Conservation (phyloP, 2,888 invertebrate species). For the Dasypogon diadema region DNA sequence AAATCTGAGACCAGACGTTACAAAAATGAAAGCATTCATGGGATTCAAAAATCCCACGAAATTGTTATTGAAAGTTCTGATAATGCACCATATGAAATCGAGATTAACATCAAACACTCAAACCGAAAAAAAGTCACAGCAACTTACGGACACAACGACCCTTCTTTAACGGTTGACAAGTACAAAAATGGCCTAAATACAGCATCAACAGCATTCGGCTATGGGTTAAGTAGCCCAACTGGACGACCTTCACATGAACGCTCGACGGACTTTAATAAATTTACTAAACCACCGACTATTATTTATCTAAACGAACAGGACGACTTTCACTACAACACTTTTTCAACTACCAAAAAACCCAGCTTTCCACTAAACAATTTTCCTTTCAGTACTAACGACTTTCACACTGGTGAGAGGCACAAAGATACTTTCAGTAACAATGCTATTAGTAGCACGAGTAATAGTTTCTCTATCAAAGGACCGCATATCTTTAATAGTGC, state of each 20-base stretch:
- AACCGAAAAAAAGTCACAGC: constrained; percentile 59
- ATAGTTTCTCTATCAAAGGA: background rate
- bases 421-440: background rate
- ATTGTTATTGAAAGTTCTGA: constrained; percentile 63
- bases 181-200: constrained; percentile 58
- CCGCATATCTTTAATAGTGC: background rate
- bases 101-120: constrained; percentile 67
- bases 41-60: constrained; percentile 61
- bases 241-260: constrained; percentile 28
- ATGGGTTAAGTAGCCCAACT: constrained; percentile 30
- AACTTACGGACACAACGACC: constrained; percentile 24
- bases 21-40: background rate
- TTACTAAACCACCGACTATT: constrained; percentile 66
- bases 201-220: constrained; percentile 56
- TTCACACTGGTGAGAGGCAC: background rate
- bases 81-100: constrained; percentile 65
- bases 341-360: constrained; percentile 55
- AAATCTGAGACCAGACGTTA: background rate
- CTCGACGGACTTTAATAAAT: constrained; percentile 47
- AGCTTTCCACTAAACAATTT: background rate
- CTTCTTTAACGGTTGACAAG: constrained; percentile 45
- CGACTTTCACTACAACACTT: background rate
- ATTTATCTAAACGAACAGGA: constrained; percentile 65
- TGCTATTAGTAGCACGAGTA: background rate
- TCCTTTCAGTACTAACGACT: background rate